phyloP scores from a whole-genome alignment of 1,140 invertebrate genomes.

The Zaprionus africanus region DNA sequence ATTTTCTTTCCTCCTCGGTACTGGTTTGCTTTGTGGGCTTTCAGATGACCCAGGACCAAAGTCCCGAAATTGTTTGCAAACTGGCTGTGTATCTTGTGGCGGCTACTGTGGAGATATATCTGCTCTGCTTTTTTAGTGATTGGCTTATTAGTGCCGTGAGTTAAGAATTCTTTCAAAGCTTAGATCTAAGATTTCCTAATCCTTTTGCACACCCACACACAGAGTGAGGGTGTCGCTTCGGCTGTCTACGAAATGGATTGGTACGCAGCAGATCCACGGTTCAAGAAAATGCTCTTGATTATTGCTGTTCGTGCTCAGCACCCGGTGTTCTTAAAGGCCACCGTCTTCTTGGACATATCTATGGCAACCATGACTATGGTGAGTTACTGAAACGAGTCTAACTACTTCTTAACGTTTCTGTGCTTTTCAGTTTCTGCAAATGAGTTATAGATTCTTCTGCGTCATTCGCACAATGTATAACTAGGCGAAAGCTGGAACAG shows the following conservation, averaged over 20 bases:
- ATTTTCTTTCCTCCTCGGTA: conserved; percentile 60
- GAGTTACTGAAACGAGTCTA: not conserved
- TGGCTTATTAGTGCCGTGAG: conserved; percentile 16
- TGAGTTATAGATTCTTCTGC: conserved; percentile 29
- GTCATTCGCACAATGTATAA: conserved; percentile 26
- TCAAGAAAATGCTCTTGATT: conserved; percentile 26
- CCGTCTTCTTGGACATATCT: conserved; percentile 23
- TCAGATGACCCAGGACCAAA: conserved; percentile 57
- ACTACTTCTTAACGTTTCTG: not conserved
- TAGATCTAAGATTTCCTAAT: not conserved
- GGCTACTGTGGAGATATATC: conserved; percentile 10
- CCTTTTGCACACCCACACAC: not conserved
- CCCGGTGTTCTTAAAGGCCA: conserved; percentile 24
- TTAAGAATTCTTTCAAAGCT: not conserved
- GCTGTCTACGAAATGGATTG: conserved; percentile 31
- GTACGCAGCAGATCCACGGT: conserved; percentile 1
- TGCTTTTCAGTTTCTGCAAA: conserved; percentile 21
- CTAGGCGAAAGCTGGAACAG: not conserved
- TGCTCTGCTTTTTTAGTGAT: conserved; percentile 25
- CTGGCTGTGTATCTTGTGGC: conserved; percentile 50
- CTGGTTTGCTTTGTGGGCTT: conserved; percentile 72
- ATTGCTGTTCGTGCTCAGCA: conserved; percentile 19
- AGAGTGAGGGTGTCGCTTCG: conserved; percentile 15
- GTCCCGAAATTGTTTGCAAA: conserved; percentile 38
- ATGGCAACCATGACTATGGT: conserved; percentile 28